Evolutionary conservation across 2,888 invertebrate genomes (phyloP), one percentile per base, ranked within the genome.

Genomic region (Venustoraphidia nigricollis): DNA sequence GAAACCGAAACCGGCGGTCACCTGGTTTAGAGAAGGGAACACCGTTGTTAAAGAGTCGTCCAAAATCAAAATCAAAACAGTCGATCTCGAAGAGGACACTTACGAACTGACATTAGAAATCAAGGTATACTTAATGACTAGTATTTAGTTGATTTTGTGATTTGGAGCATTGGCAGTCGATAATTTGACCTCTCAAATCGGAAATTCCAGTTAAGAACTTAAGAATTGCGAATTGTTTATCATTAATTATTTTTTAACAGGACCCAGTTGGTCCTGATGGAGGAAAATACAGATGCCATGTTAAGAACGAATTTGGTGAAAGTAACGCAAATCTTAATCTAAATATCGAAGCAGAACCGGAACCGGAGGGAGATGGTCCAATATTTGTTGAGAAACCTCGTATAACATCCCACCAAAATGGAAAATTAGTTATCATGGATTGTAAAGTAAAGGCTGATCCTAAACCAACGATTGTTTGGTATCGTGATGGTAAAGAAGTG

Each of bases 341-440:
- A 50, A 96, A 97, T 66, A 94, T 97, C 65, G 94, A 95, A 75
- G 93, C 96, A 59, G 89, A 89, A 69, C 83, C 89, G n/a, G 90
- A 91, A 69, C 87, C 84, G 1, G 88, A 90, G 70, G 91, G 91
- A 44, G 88, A 91, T 62, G 91, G 92, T 35, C 97, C 97, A 49
- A 89, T 90, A 34, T 97, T 98, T 67, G 81, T 90, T 54, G 88
- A 89, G 62, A 91, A 91, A 66, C 91, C 91, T 27, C 78, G 84
- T 53, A 91, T 91, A 59, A 80, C 86, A 55, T 91, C 90, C 0
- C 88, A 83, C 60, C 76, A 83, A 58, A 80, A 80, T 58, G 90
- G 89, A 41, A 88, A 89, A 64, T 69, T 89, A 45, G 86, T 92
- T 10, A 76, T 88, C 46, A 87, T 92, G 84, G 89, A 90, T 62